Percentiles rank a stretch among this genome's conserved stretches.
These are phyloP conservation scores for Marmota monax DNA, from an alignment of 2,113 vertebrate genomes.

Conservation along the genomic window DNA sequence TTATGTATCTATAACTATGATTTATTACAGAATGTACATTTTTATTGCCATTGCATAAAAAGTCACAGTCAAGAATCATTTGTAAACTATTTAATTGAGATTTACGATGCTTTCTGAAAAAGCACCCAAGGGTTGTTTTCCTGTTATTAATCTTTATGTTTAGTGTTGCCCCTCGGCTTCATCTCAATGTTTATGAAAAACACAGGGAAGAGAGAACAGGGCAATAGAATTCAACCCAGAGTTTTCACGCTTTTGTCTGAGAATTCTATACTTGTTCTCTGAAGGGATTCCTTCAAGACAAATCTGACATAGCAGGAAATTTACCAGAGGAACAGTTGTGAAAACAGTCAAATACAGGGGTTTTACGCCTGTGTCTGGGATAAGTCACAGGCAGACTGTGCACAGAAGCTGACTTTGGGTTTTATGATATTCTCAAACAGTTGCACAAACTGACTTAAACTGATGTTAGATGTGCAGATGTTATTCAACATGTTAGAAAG, in stretches of 20 bases:
- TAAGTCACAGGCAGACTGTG: background rate
- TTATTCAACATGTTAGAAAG: background rate
- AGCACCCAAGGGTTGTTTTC: background rate
- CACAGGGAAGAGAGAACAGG: background rate
- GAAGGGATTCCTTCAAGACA: slow-evolving; percentile 35
- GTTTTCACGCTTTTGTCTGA: background rate
- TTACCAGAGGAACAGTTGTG: background rate
- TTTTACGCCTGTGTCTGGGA: background rate
- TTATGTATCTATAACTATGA: background rate
- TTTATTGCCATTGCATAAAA: slow-evolving; percentile 53
- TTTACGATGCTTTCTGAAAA: slow-evolving; percentile 62
- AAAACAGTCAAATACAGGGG: background rate
- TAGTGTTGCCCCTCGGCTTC: slow-evolving; percentile 22
- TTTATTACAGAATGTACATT: slow-evolving; percentile 53
- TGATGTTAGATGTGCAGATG: background rate
- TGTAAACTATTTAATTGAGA: slow-evolving; percentile 64
- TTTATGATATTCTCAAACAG: background rate
- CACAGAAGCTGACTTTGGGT: background rate
- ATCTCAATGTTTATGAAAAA: slow-evolving; percentile 65
- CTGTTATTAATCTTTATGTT: slow-evolving; percentile 41
- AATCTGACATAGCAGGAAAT: background rate
- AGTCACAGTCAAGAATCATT: slow-evolving; percentile 39
- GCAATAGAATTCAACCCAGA: background rate
- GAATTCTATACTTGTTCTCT: background rate
- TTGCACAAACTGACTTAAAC: background rate